These are phyloP conservation scores for Melanotaenia maccullochi DNA, from an alignment of 2,797 vertebrate genomes.

Conservation along the genomic window DNA sequence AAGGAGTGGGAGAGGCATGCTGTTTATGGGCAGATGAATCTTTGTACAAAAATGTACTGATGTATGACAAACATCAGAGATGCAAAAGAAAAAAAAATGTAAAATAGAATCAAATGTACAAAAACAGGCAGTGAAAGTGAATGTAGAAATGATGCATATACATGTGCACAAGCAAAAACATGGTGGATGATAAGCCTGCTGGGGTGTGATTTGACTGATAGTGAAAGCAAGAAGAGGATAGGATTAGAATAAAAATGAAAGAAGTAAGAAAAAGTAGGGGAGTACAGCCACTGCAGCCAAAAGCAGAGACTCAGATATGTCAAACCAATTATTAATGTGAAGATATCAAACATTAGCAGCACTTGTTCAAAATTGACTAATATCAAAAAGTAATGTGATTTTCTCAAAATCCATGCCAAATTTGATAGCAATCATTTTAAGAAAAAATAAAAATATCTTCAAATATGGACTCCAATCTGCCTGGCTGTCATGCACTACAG, in stretches of 20 bases:
- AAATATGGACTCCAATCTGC: constrained; percentile 82
- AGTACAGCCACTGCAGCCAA: constrained; percentile 28
- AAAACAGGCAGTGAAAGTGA: not conserved
- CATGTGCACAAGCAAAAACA: not conserved
- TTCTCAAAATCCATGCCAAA: constrained; percentile 60
- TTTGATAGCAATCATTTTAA: constrained; percentile 69
- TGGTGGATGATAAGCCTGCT: constrained; percentile 5
- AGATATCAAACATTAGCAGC: constrained; percentile 59
- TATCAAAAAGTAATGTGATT: constrained; percentile 55
- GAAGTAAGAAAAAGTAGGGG: constrained; percentile 17
- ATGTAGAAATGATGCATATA: constrained; percentile 7
- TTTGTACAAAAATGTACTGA: constrained; percentile 1
- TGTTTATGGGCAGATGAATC: constrained; percentile 8
- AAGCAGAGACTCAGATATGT: constrained; percentile 63
- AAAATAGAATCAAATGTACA: not conserved
- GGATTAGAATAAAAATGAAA: constrained; percentile 18
- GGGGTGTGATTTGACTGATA: constrained; percentile 25
- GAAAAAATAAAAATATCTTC: constrained; percentile 59
- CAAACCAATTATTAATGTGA: constrained; percentile 60
- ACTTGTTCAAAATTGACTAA: constrained; percentile 57
- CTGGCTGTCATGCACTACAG: constrained; percentile 69
- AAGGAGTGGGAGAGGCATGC: not conserved
- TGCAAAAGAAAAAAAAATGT: not conserved
- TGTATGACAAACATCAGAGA: not conserved
- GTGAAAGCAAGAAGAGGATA: not conserved